phyloP scores from a whole-genome alignment of 2,113 vertebrate genomes.

The Brienomyrus brachyistius region DNA sequence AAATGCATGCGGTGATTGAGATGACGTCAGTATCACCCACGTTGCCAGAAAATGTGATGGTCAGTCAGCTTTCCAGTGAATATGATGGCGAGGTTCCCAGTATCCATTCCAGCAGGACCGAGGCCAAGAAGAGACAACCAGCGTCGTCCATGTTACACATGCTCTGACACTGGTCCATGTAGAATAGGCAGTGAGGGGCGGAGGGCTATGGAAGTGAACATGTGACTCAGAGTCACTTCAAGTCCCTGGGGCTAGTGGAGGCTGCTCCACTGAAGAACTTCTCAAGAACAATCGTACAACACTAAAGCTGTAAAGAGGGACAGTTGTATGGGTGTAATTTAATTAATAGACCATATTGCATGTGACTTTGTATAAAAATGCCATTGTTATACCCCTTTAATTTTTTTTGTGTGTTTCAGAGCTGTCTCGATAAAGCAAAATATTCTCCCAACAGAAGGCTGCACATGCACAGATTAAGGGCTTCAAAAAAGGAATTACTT shows the following conservation, averaged over 20 bases:
- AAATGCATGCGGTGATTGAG: not conserved
- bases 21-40: not conserved
- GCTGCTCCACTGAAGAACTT: not conserved
- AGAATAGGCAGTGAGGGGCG: not conserved
- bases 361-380: not conserved
- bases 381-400: not conserved
- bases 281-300: not conserved
- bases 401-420: not conserved
- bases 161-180: not conserved
- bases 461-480: not conserved
- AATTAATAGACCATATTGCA: not conserved
- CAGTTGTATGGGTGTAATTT: not conserved
- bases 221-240: not conserved
- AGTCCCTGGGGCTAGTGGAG: not conserved
- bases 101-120: not conserved
- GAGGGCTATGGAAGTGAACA: not conserved
- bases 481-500: not conserved
- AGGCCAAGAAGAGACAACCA: not conserved
- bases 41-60: not conserved
- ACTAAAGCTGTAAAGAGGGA: not conserved
- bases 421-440: not conserved
- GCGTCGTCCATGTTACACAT: not conserved
- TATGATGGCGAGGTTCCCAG: not conserved
- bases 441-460: not conserved
- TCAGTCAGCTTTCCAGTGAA: not conserved